A percentile compares a stretch with the other conserved stretches of the same genome.
Evolutionary conservation across 2,888 invertebrate species (phyloP).

Genomic region (Limnephilus auricula): DNA sequence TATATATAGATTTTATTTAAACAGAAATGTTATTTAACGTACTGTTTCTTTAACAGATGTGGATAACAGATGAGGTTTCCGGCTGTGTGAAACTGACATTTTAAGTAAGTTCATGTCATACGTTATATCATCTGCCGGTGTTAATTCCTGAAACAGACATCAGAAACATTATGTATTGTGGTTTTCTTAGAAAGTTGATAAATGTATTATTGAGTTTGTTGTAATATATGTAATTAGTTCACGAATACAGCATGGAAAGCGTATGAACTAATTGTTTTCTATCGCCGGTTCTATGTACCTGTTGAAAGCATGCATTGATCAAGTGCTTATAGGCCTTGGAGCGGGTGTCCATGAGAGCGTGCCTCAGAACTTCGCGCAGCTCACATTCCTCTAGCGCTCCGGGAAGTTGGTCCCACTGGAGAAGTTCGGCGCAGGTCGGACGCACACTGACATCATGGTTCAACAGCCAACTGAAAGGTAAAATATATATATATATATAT

Average conservation of each 20-base stretch:
- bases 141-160: slow-evolving; percentile 73
- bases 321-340: slow-evolving; percentile 87
- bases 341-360: slow-evolving; percentile 89
- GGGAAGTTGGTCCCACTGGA: slow-evolving; percentile 90
- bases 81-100: slow-evolving; percentile 71
- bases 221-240: too few relatives aligned
- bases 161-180: neutral
- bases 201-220: too few relatives aligned
- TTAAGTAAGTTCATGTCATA: slow-evolving; percentile 83
- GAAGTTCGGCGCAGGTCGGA: slow-evolving; percentile 90
- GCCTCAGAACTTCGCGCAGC: slow-evolving; percentile 88
- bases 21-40: slow-evolving; percentile 36
- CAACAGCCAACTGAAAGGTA: slow-evolving; percentile 82
- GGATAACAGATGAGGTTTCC: slow-evolving; percentile 72
- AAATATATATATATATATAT: neutral
- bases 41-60: slow-evolving; percentile 72
- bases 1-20: neutral
- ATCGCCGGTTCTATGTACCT: slow-evolving; percentile 45
- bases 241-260: neutral
- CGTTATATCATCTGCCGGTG: slow-evolving; percentile 86
- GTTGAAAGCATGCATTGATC: slow-evolving; percentile 71
- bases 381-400: slow-evolving; percentile 93
- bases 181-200: too few relatives aligned
- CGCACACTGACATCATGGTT: slow-evolving; percentile 90
- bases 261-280: neutral